Evolutionary conservation across 2,797 vertebrate species (phyloP).

Genomic region (Nasua narica): DNA sequence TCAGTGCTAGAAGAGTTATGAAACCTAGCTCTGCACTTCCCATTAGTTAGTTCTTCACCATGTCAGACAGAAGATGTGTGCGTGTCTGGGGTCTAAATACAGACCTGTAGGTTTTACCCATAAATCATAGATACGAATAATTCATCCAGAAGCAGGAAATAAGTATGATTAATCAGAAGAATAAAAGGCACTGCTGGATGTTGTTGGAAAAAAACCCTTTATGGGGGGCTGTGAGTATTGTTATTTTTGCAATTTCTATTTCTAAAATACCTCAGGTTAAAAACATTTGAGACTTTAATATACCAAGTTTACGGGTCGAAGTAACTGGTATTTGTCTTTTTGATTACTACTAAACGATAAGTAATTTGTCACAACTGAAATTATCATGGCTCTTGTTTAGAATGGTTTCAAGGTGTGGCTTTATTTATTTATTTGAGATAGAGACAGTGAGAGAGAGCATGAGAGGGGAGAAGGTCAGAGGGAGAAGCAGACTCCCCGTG

Average conservation of each 20-base stretch:
- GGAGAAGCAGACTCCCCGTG: too few species aligned
- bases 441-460: too few species aligned
- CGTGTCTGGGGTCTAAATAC: background rate
- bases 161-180: background rate
- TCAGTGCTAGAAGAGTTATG: slow-evolving; percentile 44
- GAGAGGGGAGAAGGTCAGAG: too few species aligned
- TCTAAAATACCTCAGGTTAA: background rate
- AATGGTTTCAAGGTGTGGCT: background rate
- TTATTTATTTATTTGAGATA: too few species aligned
- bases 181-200: background rate
- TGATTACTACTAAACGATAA: background rate
- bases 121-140: background rate
- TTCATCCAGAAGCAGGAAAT: background rate
- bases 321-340: background rate
- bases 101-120: background rate
- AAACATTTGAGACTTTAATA: background rate
- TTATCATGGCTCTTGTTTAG: background rate
- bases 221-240: slow-evolving; percentile 76
- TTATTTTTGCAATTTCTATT: background rate
- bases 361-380: background rate
- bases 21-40: slow-evolving; percentile 60
- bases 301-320: background rate
- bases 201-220: slow-evolving; percentile 16
- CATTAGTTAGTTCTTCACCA: slow-evolving; percentile 24
- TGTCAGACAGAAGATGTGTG: background rate